phyloP scores from a whole-genome alignment of 2,113 vertebrate species.

The Mesoclemmys tuberculata region DNA sequence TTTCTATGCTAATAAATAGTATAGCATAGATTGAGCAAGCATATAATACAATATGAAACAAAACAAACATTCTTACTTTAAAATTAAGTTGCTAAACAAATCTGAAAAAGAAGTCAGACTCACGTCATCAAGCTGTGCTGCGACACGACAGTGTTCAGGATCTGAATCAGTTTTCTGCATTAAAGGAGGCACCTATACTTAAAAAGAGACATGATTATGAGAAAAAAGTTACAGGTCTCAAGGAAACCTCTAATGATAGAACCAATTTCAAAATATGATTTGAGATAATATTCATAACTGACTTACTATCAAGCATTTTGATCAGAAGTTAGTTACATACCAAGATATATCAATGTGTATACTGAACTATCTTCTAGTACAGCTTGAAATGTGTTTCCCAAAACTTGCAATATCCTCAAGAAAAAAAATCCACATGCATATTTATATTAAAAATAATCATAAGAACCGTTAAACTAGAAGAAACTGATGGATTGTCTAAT shows the following conservation, averaged over 20 bases:
- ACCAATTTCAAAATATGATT: not conserved
- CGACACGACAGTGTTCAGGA: conserved; percentile 94
- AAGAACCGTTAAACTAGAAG: not conserved
- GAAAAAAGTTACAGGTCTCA: not conserved
- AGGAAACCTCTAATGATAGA: not conserved
- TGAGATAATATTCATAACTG: not conserved
- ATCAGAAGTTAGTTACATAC: not conserved
- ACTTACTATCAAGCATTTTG: not conserved
- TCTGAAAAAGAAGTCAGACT: conserved; percentile 70
- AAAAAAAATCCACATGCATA: not conserved
- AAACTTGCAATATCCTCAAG: not conserved
- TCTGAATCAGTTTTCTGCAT: conserved; percentile 93
- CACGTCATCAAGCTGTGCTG: conserved; percentile 97
- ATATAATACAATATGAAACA: not conserved
- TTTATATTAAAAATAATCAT: not conserved
- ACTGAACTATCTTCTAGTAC: not conserved
- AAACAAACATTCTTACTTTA: not conserved
- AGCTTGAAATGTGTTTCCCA: not conserved
- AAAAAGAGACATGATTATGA: not conserved
- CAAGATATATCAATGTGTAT: not conserved
- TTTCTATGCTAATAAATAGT: not conserved
- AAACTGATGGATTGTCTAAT: not conserved
- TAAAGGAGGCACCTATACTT: conserved; percentile 89
- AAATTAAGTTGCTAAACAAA: not conserved
- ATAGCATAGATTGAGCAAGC: not conserved